A percentile compares a stretch with the other conserved stretches of the same genome.
These are phyloP conservation scores for Spermophilus dauricus DNA, from an alignment of 2,113 vertebrate species.

Conservation along the genomic window DNA sequence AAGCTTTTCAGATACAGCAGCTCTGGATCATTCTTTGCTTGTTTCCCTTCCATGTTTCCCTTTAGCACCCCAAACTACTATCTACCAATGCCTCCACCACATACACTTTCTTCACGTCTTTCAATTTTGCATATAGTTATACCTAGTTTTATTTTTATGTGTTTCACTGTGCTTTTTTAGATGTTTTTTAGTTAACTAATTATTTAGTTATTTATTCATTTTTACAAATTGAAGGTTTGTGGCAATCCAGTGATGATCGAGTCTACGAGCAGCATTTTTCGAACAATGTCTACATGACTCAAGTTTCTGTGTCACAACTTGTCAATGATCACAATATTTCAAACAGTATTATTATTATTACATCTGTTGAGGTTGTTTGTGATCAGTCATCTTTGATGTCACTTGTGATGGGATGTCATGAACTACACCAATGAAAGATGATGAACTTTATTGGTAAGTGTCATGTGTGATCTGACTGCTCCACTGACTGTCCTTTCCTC, in stretches of 20 bases:
- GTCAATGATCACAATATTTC: background rate
- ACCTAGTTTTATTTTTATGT: background rate
- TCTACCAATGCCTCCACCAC: no score
- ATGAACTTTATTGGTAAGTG: background rate
- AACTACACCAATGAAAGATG: background rate
- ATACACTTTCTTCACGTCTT: background rate
- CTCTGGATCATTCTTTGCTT: background rate
- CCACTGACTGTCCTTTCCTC: background rate
- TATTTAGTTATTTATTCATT: background rate
- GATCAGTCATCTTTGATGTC: background rate
- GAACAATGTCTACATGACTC: background rate
- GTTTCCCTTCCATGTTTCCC: background rate
- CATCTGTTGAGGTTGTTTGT: background rate
- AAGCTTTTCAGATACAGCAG: background rate
- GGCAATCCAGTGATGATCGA: background rate
- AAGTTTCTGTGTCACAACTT: background rate
- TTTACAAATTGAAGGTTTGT: background rate
- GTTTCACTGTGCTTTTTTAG: background rate
- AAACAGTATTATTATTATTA: background rate
- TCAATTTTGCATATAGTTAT: background rate
- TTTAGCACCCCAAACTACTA: background rate
- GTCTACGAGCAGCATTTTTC: background rate
- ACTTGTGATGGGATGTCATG: background rate
- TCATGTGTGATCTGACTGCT: background rate
- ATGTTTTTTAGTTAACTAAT: no score